These are phyloP conservation scores for Thaumatotibia leucotreta DNA, from an alignment of 1,140 invertebrate species.

Conservation along the genomic window DNA sequence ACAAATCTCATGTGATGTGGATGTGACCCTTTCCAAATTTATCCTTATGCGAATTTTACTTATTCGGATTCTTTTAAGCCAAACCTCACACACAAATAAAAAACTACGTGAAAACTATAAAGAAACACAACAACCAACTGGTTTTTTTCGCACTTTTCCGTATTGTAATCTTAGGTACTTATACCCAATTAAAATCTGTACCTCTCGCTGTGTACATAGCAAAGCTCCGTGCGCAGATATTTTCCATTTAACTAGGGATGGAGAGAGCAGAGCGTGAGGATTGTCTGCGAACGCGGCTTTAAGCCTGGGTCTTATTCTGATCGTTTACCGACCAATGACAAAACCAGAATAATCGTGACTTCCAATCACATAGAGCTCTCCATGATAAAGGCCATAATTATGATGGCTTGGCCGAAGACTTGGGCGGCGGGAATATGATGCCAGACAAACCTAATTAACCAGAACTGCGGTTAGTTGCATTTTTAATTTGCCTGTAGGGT, in stretches of 20 bases:
- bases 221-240: background rate
- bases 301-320: background rate
- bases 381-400: background rate
- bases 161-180: no score
- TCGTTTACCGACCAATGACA: background rate
- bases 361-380: background rate
- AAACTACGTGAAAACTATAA: no score
- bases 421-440: background rate
- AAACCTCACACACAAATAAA: no score
- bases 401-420: background rate
- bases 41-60: no score
- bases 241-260: background rate
- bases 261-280: background rate
- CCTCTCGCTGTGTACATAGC: background rate
- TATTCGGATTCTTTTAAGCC: no score
- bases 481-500: background rate
- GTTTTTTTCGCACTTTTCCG: no score
- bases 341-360: background rate
- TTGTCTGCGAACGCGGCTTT: background rate
- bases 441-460: background rate
- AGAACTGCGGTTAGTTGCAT: background rate
- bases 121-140: no score
- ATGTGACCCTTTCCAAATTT: no score
- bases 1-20: no score
- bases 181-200: background rate